Conservation (phyloP, 2,113 vertebrate species). For the Pseudopipra pipra region DNA sequence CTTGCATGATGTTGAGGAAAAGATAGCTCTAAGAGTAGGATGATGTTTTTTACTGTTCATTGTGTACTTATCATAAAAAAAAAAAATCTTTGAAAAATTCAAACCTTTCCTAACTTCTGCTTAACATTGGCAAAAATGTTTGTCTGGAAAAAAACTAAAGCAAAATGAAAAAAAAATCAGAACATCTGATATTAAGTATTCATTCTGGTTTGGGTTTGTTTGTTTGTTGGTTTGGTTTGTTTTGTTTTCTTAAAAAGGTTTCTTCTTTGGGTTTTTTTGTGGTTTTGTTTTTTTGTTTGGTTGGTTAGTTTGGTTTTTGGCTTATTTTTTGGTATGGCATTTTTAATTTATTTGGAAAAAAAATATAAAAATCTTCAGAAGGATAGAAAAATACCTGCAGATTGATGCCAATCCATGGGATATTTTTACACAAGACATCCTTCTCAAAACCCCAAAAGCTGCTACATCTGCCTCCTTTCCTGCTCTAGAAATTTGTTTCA, state of each 20-base stretch:
- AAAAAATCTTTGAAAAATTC: background rate
- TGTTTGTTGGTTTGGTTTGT: background rate
- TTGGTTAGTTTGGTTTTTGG: background rate
- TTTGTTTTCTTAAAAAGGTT: background rate
- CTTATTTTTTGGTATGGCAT: background rate
- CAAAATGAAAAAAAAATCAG: background rate
- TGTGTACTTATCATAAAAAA: background rate
- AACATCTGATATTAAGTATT: background rate
- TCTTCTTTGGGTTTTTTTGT: background rate
- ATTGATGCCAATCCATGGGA: background rate
- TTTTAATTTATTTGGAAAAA: background rate
- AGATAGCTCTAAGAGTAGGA: background rate
- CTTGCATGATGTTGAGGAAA: background rate
- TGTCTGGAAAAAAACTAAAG: background rate
- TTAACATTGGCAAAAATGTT: background rate
- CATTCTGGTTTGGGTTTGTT: background rate
- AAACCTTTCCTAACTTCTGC: background rate
- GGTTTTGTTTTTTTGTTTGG: background rate
- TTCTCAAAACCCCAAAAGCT: background rate
- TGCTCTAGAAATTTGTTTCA: background rate
- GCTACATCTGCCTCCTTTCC: background rate
- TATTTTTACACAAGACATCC: background rate
- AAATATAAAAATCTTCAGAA: background rate
- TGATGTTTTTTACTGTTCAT: slow-evolving; percentile 1
- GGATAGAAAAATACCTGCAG: background rate